A percentile compares a stretch with the other conserved stretches of the same genome.
Conservation (phyloP, 1,140 invertebrate species). For the Paracyclopina nana region DNA sequence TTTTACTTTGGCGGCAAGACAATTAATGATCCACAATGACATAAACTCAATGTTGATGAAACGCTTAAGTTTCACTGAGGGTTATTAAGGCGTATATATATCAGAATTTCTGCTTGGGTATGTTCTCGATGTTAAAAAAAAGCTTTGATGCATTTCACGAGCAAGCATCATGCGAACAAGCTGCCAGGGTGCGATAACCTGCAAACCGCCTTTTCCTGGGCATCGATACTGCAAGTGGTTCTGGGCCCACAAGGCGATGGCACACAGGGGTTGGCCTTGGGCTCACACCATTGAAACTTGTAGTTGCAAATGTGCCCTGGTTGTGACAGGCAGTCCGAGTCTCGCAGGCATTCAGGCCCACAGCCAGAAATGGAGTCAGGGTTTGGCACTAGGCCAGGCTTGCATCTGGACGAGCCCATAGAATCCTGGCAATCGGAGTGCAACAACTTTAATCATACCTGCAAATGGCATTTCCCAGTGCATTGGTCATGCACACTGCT, state of each 20-base stretch:
- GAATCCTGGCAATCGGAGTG: too few species aligned
- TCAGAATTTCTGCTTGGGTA: too few species aligned
- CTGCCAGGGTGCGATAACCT: too few species aligned
- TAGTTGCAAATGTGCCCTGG: slow-evolving; percentile 8
- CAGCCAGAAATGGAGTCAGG: slow-evolving; percentile 17
- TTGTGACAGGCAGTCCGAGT: slow-evolving; percentile 23
- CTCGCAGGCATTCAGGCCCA: slow-evolving; percentile 21
- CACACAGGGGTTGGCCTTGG: slow-evolving; percentile 27
- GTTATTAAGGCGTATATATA: too few species aligned
- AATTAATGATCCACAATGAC: too few species aligned
- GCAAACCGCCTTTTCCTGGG: slow-evolving; percentile 49
- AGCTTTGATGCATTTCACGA: slow-evolving; percentile 19
- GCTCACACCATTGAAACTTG: slow-evolving; percentile 38
- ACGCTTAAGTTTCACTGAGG: too few species aligned
- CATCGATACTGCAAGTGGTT: slow-evolving; percentile 39
- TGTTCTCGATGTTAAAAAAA: not conserved
- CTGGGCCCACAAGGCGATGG: slow-evolving; percentile 53
- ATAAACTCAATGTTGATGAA: too few species aligned
- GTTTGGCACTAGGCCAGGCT: not conserved
- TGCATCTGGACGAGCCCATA: too few species aligned
- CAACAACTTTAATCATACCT: too few species aligned
- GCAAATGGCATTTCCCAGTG: slow-evolving; percentile 50
- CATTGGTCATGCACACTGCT: slow-evolving; percentile 39
- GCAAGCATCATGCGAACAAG: too few species aligned
- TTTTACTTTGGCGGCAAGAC: too few species aligned